Percentiles rank a stretch among this genome's conserved stretches.
Conservation (phyloP, 1,140 invertebrate genomes). For the Probaryconus sp. region DNA sequence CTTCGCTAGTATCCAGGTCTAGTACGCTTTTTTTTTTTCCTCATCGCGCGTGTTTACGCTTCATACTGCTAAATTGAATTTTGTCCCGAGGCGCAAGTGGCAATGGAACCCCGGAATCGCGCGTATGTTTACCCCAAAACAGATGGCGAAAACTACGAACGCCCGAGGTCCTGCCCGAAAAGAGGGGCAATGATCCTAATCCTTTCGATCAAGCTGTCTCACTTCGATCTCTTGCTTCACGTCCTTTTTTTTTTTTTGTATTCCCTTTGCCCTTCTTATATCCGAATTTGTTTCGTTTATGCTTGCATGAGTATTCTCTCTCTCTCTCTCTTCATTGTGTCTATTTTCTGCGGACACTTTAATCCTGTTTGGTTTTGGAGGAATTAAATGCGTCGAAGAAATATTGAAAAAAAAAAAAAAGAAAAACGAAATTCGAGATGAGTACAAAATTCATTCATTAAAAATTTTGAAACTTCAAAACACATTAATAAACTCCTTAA, state of each 20-base stretch:
- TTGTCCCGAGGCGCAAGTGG: slow-evolving; percentile 69
- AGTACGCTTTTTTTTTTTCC: slow-evolving; percentile 67
- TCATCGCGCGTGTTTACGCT: slow-evolving; percentile 72
- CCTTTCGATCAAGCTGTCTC: slow-evolving; percentile 64
- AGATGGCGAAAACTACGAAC: slow-evolving; percentile 69
- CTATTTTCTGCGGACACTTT: too few species aligned
- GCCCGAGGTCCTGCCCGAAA: slow-evolving; percentile 31
- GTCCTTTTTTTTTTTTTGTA: slow-evolving; percentile 7
- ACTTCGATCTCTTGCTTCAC: slow-evolving; percentile 13
- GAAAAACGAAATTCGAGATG: too few species aligned
- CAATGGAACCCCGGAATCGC: slow-evolving; percentile 67
- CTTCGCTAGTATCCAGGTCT: slow-evolving; percentile 53
- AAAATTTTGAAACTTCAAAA: too few species aligned
- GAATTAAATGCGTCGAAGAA: too few species aligned
- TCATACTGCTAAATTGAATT: slow-evolving; percentile 74
- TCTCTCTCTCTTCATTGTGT: too few species aligned
- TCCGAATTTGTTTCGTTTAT: too few species aligned
- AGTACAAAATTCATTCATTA: too few species aligned
- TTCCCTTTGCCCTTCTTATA: too few species aligned
- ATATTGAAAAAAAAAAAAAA: too few species aligned
- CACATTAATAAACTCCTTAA: too few species aligned
- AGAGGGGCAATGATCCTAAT: slow-evolving; percentile 63
- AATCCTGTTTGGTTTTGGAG: too few species aligned
- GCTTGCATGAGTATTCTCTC: too few species aligned
- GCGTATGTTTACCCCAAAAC: slow-evolving; percentile 73